Base-by-base conservation (phyloP, 2,113 vertebrate species). In the Rhombomys opimus region DNA sequence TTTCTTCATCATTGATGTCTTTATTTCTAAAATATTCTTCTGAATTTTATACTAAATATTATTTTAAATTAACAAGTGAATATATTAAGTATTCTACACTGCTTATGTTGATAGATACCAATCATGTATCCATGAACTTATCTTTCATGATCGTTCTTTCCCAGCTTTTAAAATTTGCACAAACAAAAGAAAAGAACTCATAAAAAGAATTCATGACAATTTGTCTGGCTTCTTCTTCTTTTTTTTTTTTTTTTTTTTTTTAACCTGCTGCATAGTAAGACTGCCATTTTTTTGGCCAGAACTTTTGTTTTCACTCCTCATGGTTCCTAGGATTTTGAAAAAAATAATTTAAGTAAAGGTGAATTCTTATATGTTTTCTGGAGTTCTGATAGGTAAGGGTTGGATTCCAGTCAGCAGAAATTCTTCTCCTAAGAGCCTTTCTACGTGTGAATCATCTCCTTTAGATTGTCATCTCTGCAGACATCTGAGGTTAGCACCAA, bases 11-110 rank as follows among this genome's bases (percentile, higher is more conserved):
- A 68, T 61, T 77, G 41, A 20, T 76, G 67, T 82, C n/a, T 84
- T 90, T 91, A 87, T 70, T 91, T 92, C n/a, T 82, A 46, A 10
- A 96, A 46, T 72, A 52, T 72, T 86, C 67, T 82, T 89, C 68
- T 75, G 78, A 94, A 93, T 73, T 88, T n/a, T 54, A 32, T 30
- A 65, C 86, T 94, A 95, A 81, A 90, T 59, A 78, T 63, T 78
- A 67, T 70, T 61, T 87, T 81, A 85, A 91, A 80, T 65, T 93
- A 65, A 30, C 78, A 38, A 82, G 22, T 54, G 52, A 89, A 38
- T 95, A 91, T 61, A 11, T 87, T 89, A 35, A 78, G 46, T 76
- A 92, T 50, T 38, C 68, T 90, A 82, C 68, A 89, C 25, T 67
- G 15, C 70, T 90, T 84, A 63, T 59, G 32, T 25, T 88, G 70